Percentiles rank a stretch among this genome's conserved stretches.
These are phyloP conservation scores for Exocentrus adspersus DNA, from an alignment of 2,888 invertebrate genomes.

Conservation along the genomic window DNA sequence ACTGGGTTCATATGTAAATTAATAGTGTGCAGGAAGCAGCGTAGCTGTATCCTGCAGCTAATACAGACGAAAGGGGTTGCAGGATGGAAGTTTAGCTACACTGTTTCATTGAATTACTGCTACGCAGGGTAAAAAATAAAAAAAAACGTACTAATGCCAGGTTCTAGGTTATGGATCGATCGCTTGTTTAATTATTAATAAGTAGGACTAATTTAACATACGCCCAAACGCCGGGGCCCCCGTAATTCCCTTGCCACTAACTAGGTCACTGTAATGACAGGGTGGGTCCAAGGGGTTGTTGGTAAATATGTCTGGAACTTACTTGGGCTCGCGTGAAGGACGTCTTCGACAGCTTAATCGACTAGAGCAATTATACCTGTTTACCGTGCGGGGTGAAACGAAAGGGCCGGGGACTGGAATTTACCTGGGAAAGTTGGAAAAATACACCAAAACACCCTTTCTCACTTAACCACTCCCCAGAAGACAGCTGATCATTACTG, in stretches of 20 bases:
- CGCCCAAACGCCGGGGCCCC: background rate
- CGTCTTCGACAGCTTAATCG: conserved; percentile 21
- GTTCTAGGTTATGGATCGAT: conserved; percentile 20
- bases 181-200: background rate
- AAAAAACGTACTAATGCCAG: conserved; percentile 8
- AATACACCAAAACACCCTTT: conserved; percentile 56
- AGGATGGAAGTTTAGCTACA: no score
- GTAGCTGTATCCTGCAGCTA: no score
- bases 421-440: conserved; percentile 45
- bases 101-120: background rate
- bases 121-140: background rate
- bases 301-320: conserved; percentile 12
- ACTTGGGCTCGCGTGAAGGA: conserved; percentile 8
- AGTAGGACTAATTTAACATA: background rate
- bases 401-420: conserved; percentile 25
- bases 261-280: conserved; percentile 26
- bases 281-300: conserved; percentile 27
- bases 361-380: conserved; percentile 19
- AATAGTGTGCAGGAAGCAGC: no score
- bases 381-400: conserved; percentile 24
- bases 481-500: conserved; percentile 63
- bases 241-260: conserved; percentile 4
- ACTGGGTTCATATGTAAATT: conserved; percentile 17
- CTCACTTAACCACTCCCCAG: conserved; percentile 62
- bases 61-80: no score